Evolutionary conservation across 1,140 invertebrate species (phyloP).

Genomic region (Saccostrea glomerata): DNA sequence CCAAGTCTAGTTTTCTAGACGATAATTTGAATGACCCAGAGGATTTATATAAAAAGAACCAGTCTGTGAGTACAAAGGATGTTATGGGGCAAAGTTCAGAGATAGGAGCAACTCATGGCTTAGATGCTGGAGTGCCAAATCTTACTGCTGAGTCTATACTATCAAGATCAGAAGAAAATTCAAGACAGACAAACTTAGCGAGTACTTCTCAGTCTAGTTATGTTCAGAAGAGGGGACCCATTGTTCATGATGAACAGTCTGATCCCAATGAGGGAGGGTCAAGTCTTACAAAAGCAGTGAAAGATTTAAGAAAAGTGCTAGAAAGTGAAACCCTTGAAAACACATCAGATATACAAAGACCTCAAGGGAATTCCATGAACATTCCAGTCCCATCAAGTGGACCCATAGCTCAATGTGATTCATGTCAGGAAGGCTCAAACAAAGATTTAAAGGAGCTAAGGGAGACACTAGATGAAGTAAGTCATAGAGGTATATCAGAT

Average conservation of each 20-base stretch:
- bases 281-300: too few relatives aligned
- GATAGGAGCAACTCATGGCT: not conserved
- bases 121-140: not conserved
- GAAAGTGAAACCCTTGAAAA: too few relatives aligned
- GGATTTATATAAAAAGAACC: not conserved
- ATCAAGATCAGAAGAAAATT: not conserved
- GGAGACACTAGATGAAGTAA: not conserved
- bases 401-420: not conserved
- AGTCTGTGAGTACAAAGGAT: not conserved
- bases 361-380: too few relatives aligned
- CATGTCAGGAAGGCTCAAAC: not conserved
- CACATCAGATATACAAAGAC: too few relatives aligned
- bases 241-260: not conserved
- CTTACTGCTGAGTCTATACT: not conserved
- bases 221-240: not conserved
- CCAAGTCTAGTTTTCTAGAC: constrained; percentile 14
- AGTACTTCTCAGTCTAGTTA: not conserved
- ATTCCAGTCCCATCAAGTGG: not conserved
- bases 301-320: too few relatives aligned
- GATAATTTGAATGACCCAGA: not conserved
- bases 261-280: not conserved
- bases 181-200: not conserved
- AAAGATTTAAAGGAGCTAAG: not conserved
- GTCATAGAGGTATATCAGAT: not conserved
- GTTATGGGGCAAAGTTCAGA: not conserved